Percentiles rank a stretch among this genome's conserved stretches.
These are phyloP conservation scores for Myopa tessellatipennis DNA, from an alignment of 2,888 invertebrate genomes.

Conservation along the genomic window DNA sequence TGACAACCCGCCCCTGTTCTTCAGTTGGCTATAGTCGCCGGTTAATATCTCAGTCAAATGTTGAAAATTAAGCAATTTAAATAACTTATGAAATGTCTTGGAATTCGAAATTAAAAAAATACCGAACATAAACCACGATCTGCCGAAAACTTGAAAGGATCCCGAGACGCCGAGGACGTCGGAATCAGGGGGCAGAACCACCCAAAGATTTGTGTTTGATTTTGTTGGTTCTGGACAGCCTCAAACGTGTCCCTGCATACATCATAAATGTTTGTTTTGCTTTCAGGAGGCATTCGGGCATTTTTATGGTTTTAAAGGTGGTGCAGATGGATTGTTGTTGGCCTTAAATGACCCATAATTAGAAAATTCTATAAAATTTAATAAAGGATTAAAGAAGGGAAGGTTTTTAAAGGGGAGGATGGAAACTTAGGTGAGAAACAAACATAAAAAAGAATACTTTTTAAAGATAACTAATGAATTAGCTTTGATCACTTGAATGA, in stretches of 20 bases:
- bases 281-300: neutral
- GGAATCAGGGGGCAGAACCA: constrained; percentile 6
- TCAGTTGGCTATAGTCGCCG: neutral
- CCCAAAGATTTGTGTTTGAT: constrained; percentile 13
- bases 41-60: constrained; percentile 6
- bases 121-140: neutral
- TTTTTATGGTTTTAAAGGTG: constrained; percentile 18
- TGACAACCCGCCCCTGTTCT: neutral
- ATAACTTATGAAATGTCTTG: constrained; percentile 39
- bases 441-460: neutral
- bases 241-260: constrained; percentile 2
- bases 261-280: constrained; percentile 15
- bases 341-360: constrained; percentile 31
- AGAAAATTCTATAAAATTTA: constrained; percentile 10
- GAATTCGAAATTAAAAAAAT: constrained; percentile 14
- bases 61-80: constrained; percentile 41
- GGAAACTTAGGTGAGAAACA: neutral
- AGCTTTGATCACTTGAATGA: too few relatives aligned
- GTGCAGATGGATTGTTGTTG: constrained; percentile 8
- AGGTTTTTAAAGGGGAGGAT: neutral
- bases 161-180: constrained; percentile 18
- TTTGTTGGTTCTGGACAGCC: neutral
- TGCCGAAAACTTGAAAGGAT: neutral
- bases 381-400: constrained; percentile 21
- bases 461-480: too few relatives aligned